Percentiles rank a stretch among this genome's conserved stretches.
These are phyloP conservation scores for Ophthalmolycus amberensis DNA, from an alignment of 2,113 vertebrate species.

Conservation along the genomic window DNA sequence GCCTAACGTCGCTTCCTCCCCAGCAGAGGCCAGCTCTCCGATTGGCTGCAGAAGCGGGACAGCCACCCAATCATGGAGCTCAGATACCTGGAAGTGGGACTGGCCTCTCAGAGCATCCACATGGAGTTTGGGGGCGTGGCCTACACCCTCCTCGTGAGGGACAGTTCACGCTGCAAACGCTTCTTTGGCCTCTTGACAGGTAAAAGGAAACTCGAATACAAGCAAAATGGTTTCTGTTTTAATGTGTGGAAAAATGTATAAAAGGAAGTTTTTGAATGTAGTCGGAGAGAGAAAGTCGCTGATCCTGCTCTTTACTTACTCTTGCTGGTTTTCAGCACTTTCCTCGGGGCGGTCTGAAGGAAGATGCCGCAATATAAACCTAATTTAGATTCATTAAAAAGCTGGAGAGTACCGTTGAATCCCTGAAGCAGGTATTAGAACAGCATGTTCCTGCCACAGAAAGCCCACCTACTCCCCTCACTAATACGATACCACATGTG, in stretches of 20 bases:
- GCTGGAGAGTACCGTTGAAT: not conserved
- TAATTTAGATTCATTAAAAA: constrained; percentile 6
- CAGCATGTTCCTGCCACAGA: constrained; percentile 57
- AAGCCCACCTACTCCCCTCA: constrained; percentile 13
- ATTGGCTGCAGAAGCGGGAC: constrained; percentile 88
- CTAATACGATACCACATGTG: constrained; percentile 51
- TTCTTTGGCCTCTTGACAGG: constrained; percentile 88
- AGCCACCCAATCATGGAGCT: constrained; percentile 85
- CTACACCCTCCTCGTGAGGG: constrained; percentile 89
- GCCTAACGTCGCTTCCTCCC: constrained; percentile 30
- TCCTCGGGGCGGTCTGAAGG: not conserved
- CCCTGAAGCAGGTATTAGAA: constrained; percentile 43
- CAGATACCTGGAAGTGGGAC: constrained; percentile 89
- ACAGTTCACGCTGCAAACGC: constrained; percentile 85
- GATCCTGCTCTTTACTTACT: not conserved
- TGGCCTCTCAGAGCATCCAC: constrained; percentile 89
- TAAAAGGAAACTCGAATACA: constrained; percentile 64
- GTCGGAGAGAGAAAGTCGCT: constrained; percentile 20
- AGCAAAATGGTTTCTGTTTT: constrained; percentile 13
- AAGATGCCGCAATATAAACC: constrained; percentile 19
- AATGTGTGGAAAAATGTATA: constrained; percentile 53
- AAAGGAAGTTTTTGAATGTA: constrained; percentile 1
- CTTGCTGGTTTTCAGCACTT: constrained; percentile 12
- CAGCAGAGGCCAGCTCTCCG: constrained; percentile 86
- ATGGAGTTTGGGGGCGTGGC: constrained; percentile 87